Base-by-base conservation (phyloP, 2,797 vertebrate genomes). In the Lepidocolaptes lacrymiger region DNA sequence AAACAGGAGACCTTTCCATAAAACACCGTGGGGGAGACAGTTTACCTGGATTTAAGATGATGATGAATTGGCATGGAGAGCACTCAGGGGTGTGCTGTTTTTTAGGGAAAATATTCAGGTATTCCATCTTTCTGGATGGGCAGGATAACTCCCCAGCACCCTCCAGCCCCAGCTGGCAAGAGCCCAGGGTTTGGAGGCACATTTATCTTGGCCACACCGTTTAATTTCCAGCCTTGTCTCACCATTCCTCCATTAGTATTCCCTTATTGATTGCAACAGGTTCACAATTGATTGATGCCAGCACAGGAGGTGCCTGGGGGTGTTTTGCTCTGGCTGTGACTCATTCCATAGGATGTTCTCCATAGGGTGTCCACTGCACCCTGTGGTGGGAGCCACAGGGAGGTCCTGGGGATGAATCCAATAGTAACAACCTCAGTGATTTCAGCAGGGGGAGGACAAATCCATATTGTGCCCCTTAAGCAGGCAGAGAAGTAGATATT, bases 141-240 rank as follows among this genome's bases (percentile, higher is more conserved):
- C 14, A 54, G 69, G 39, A 37, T 22, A 1, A 56, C 61, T 89
- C 48, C 32, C 24, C 24, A 32, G 46, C 37, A 75, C 37, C 71
- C 30, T 82, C 71, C 41, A 83, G 41, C 14, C 37, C 24, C 1
- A 4, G 26, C 75, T 93, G 90, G 56, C 78, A 71, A 59, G n/a
- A 62, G 26, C 26, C 72, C 51, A 73, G 16, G 43, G 14, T 41
- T 58, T 88, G 1, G 7, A 77, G 63, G 39, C 44, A n/a, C 61
- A 63, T 90, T 91, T 80, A 34, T 91, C 86, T 92, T 54, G 8
- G 30, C 52, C 68, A 43, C 39, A 48, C 9, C 7, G 11, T 76
- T 94, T 73, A 22, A 83, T 88, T 80, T 85, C 81, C 23, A 61
- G 62, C 28, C 85, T 48, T 80, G 61, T 49, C 85, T 88, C 79